Evolutionary conservation across 2,797 vertebrate species (phyloP).

Genomic region (Melanotaenia parkinsoni): DNA sequence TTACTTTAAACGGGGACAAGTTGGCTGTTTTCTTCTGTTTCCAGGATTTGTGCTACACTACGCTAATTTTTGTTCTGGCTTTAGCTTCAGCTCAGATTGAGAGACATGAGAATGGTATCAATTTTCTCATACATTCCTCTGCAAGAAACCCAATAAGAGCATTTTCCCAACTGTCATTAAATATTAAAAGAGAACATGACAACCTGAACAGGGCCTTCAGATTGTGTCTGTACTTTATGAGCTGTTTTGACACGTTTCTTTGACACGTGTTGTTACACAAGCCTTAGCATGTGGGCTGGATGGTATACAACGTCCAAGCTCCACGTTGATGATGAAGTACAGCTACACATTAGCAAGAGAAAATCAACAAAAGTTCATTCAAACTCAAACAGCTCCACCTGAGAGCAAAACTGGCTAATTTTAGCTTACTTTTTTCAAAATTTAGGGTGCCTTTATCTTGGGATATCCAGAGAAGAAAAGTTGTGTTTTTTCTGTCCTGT

Average conservation of each 20-base stretch:
- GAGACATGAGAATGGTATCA: not conserved
- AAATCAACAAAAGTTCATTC: slow-evolving; percentile 30
- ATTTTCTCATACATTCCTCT: not conserved
- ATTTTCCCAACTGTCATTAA: not conserved
- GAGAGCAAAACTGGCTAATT: slow-evolving; percentile 59
- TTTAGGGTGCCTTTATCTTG: slow-evolving; percentile 35
- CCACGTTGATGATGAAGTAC: slow-evolving; percentile 24
- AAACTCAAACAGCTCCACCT: slow-evolving; percentile 50
- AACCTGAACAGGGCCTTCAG: slow-evolving; percentile 69
- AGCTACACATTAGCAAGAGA: slow-evolving; percentile 22
- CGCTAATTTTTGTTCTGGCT: not conserved
- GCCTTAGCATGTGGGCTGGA: slow-evolving; percentile 75
- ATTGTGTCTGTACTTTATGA: slow-evolving; percentile 67
- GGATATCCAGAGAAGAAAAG: slow-evolving; percentile 53
- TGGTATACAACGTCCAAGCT: not conserved
- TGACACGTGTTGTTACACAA: slow-evolving; percentile 40
- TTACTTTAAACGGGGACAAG: not conserved
- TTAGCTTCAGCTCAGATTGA: not conserved
- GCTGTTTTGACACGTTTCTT: slow-evolving; percentile 87
- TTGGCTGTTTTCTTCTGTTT: not conserved
- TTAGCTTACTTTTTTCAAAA: slow-evolving; percentile 42
- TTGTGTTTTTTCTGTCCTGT: slow-evolving; percentile 85
- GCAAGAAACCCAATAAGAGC: not conserved
- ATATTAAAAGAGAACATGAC: slow-evolving; percentile 66
- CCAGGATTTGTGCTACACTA: not conserved